Conservation (phyloP, 1,140 invertebrate genomes). For the Drosophila busckii region DNA sequence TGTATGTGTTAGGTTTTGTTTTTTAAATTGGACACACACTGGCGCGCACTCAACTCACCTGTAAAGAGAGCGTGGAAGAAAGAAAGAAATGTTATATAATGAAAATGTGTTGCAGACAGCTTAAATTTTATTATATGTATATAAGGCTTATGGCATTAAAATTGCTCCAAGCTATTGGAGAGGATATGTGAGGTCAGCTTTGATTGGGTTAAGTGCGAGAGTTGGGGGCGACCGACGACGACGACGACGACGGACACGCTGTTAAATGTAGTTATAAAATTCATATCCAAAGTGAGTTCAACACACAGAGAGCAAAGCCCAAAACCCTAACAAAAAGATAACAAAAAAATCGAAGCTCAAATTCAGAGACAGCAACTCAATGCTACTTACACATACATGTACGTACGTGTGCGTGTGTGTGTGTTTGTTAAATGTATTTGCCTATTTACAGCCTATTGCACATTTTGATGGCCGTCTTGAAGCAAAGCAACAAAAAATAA, state of each 20-base stretch:
- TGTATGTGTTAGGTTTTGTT: too few relatives aligned
- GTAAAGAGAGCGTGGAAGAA: constrained; percentile 35
- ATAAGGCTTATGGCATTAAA: constrained; percentile 32
- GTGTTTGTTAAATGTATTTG: constrained; percentile 54
- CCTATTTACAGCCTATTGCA: constrained; percentile 73
- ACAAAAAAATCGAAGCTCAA: constrained; percentile 32
- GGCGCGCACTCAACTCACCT: constrained; percentile 44
- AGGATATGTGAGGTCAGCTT: neutral
- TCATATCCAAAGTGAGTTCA: constrained; percentile 43
- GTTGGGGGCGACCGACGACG: neutral
- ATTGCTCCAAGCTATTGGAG: neutral
- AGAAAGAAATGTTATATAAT: constrained; percentile 9
- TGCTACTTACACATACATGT: neutral
- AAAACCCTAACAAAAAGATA: too few relatives aligned
- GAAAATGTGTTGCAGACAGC: constrained; percentile 41
- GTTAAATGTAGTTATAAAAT: constrained; percentile 43
- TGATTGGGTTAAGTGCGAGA: neutral
- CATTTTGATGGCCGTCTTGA: constrained; percentile 52
- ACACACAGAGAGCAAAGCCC: too few relatives aligned
- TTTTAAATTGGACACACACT: too few relatives aligned
- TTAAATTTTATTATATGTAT: constrained; percentile 44
- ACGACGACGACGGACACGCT: too few relatives aligned
- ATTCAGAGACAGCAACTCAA: constrained; percentile 1
- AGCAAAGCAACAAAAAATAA: neutral
- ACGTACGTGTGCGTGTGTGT: constrained; percentile 9